Evolutionary conservation across 2,888 invertebrate genomes (phyloP).

Genomic region (Nemotelus pantherinus): DNA sequence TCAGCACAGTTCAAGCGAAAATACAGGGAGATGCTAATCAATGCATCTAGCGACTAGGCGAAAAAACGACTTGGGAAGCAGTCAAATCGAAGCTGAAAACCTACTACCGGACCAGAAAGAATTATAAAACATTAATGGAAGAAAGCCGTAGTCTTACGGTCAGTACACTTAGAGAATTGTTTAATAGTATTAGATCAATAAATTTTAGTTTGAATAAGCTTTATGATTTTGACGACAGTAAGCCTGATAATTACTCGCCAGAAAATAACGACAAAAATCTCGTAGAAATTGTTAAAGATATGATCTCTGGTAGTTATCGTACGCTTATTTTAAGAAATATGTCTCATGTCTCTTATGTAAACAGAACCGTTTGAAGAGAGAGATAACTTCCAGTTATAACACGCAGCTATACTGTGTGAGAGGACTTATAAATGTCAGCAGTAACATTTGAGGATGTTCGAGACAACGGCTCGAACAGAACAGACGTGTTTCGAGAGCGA

Average conservation of each 20-base stretch:
- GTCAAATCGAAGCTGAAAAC: not conserved
- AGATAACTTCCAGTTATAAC: not conserved
- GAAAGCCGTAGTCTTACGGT: not conserved
- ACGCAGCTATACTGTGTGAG: no score
- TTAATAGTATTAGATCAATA: constrained; percentile 6
- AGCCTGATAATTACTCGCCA: constrained; percentile 24
- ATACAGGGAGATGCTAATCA: no score
- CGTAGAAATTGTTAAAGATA: constrained; percentile 21
- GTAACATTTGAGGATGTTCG: no score
- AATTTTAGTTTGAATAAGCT: constrained; percentile 28
- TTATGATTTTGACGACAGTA: constrained; percentile 30
- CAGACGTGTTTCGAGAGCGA: no score
- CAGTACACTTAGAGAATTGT: not conserved
- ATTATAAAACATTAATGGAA: not conserved
- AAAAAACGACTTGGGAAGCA: not conserved
- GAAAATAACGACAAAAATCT: constrained; percentile 40
- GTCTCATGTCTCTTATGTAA: constrained; percentile 1
- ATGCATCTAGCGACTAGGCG: not conserved
- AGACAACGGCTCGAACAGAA: no score
- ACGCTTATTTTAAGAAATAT: not conserved
- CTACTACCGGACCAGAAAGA: not conserved
- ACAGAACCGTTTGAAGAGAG: not conserved
- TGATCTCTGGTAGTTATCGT: constrained; percentile 3
- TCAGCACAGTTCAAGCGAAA: not conserved
- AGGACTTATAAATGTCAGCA: no score